phyloP scores from a whole-genome alignment of 2,113 vertebrate genomes.

The Theristicus caerulescens region DNA sequence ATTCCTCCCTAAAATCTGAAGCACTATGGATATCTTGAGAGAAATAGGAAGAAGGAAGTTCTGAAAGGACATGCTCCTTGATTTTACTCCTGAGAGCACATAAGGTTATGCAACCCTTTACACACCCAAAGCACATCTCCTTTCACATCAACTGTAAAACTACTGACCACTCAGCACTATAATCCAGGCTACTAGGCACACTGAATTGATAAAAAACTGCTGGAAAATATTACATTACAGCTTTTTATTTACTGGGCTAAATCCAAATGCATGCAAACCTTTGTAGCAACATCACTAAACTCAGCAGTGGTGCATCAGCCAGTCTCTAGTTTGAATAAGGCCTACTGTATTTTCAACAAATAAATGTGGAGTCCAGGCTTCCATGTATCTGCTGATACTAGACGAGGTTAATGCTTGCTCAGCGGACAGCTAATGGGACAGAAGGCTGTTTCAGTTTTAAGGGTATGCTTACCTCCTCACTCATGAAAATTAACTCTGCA shows the following conservation, averaged over 20 bases:
- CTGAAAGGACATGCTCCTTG: background rate
- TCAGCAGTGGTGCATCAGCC: background rate
- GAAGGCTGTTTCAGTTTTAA: background rate
- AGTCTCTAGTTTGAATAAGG: background rate
- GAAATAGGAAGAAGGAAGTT: background rate
- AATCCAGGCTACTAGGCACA: background rate
- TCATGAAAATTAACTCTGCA: background rate
- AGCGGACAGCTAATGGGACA: background rate
- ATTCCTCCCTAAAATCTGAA: background rate
- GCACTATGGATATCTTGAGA: background rate
- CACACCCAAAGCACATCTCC: background rate
- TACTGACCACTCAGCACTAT: background rate
- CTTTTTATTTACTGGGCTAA: background rate
- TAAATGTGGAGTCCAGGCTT: background rate
- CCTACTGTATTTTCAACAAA: background rate
- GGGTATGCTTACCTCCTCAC: background rate
- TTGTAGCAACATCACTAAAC: background rate
- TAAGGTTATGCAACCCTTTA: background rate
- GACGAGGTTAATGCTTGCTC: background rate
- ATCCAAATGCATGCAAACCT: background rate
- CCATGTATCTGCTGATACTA: background rate
- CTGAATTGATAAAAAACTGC: background rate
- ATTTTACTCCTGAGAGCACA: background rate
- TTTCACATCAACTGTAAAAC: background rate
- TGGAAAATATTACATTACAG: background rate